Base-by-base conservation (phyloP, 1,140 invertebrate genomes). In the Trissolcus basalis region DNA sequence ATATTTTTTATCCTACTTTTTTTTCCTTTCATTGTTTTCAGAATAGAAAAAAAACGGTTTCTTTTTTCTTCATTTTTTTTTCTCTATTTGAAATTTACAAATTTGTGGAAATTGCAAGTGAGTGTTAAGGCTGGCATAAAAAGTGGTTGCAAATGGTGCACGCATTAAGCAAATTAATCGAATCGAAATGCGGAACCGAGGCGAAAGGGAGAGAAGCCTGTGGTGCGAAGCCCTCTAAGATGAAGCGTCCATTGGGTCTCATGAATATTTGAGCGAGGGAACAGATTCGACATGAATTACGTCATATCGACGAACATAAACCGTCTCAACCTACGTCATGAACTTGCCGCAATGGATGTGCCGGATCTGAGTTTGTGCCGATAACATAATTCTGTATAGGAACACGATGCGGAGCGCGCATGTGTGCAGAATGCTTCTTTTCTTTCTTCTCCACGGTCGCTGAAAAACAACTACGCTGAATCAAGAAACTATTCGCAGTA, bases 241-340 rank as follows among this genome's bases (percentile, higher is more conserved):
- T 44, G 53, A 55, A 50, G 43, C 49, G 35, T 54, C 43, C 55
- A 60, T 59, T 27, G 56, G 53, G 49, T 54, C 27, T 54, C 60
- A 64, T 73, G 60, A 65, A 73, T 73, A 73, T 67, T 73, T 73
- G 14, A 60, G 45, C 56, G 56, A 51, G 59, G 13, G 15, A 68
- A 70, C 60, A 65, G 73, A 76, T 76, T 76, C 45, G 35, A 70
- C 45, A 60, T 65, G 67, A 76, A 76, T 70, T 76, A 76, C 73
- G 65, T 76, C 73, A 60, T 65, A 70, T 68, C 65, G 54, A 36
- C 36, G 60, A 65, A 76, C 67, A 35, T 70, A 60, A 73, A 67
- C 50, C 39, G 61, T 60, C 55, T 64, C 70, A 43, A 56, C 59
- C 74, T 61, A 70, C 56, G 60, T 71, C 74, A 71, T 58, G 67